Evolutionary conservation across 2,113 vertebrate species (phyloP), one percentile per base, ranked within the genome.

Genomic region (Colossoma macropomum): DNA sequence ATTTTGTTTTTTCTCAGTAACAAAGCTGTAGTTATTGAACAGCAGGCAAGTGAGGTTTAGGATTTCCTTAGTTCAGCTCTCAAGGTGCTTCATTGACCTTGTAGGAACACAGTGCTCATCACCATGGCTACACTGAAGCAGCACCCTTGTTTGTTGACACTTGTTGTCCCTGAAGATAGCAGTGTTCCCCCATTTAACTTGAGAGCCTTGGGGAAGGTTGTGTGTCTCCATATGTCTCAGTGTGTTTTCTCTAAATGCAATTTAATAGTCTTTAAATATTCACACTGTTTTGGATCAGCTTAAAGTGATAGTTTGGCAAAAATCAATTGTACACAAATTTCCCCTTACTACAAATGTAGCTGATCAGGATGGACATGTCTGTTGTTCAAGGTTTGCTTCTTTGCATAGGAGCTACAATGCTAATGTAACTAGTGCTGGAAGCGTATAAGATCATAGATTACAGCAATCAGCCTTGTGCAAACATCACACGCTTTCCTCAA

Each of bases 81-180:
- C 27, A 13, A 52, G 32, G 23, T 15, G 52, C 68, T 71, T 79
- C 3, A 10, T 41, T 34, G 30, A 27, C 52, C 65, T 69, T 48
- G 25, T 68, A 10, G 48, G 65, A 16, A 68, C 28, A 21, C 65
- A 56, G 19, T 56, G 63, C 77, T 69, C 48, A 69, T 69, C 56
- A 1, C 77, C 34, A 70, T 79, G 50, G 21, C 23, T 23, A 38
- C n/a, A 25, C 34, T 28, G 28, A 32, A 52, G 63, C 63, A 56
- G 77, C 77, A 70, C 56, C 50, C 48, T 17, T 12, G 48, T 38
- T 70, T 69, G 50, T 52, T 79, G 63, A 34, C 28, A 25, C 7
- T 54, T 54, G 13, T 25, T 25, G 48, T 41, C 23, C 23, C 30
- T 27, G 23, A 69, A 56, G 77, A 69, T 38, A 13, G 23, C 15